Evolutionary conservation across 2,888 invertebrate genomes (phyloP), one percentile per base, ranked within the genome.

Genomic region (Keiferia lycopersicella): DNA sequence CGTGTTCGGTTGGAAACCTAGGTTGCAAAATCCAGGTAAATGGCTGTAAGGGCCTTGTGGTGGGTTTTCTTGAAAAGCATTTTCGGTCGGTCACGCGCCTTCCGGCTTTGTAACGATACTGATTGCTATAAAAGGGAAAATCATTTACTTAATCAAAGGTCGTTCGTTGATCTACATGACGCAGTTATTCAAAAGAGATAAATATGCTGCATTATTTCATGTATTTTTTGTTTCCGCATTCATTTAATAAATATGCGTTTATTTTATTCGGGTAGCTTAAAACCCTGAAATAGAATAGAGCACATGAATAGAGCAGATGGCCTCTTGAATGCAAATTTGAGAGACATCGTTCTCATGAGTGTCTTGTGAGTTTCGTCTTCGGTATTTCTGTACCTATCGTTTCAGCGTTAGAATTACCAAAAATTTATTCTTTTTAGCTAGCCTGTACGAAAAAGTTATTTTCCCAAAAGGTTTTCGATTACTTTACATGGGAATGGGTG

Each of bases 1-100:
- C 73, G 79, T 73, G 76, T 73, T 72, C 73, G 78, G 73, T 71
- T 73, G 74, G 70, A 68, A 63, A 56, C 51, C 61, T 20, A 51
- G 57, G 71, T 81, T 82, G 79, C 80, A 76, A 81, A 81, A 82
- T 76, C 68, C 74, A 74, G 74, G 78, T 79, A 80, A 73, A 72
- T 70, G 68, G 72, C 76, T 71, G 71, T 71, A 60, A 58, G 18
- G 41, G 34, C 62, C 65, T 62, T 62, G 62, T 62, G 48, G 30
- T 59, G 16, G 22, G 16, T 41, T 65, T 57, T 64, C 50, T 65
- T 58, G 20, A 30, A 63, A 65, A 62, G 60, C 51, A 65, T 45
- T 65, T 64, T 62, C 41, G 50, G n/a, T 41, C 58, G 65, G 26
- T 34, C 53, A 53, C 53, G 53, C 48, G 22, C 51, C 56, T 57